Conservation (phyloP, 2,113 vertebrate species). For the Crotalus tigris region DNA sequence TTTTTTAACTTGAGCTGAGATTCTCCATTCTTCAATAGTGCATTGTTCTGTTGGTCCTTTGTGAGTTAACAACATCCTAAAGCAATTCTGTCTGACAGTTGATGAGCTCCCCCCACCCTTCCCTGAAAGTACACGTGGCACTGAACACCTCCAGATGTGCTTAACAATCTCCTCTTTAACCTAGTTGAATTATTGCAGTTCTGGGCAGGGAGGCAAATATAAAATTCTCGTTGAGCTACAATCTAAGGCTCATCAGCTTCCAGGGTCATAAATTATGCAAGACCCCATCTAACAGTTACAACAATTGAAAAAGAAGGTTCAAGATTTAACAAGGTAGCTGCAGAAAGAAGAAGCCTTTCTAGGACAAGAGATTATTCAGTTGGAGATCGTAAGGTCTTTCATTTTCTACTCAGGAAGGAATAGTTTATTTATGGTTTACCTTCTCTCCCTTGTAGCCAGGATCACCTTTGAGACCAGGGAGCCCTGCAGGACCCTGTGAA, state of each 20-base stretch:
- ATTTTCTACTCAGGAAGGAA: background rate
- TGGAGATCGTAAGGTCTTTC: fast-evolving
- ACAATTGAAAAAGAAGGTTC: background rate
- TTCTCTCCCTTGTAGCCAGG: slow-evolving; percentile 86
- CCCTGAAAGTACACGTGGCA: background rate
- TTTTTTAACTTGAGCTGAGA: background rate
- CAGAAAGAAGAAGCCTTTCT: background rate
- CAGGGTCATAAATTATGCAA: background rate
- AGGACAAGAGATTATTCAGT: fast-evolving
- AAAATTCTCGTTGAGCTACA: background rate
- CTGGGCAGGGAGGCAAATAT: background rate
- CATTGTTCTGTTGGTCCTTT: background rate
- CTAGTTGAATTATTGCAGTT: background rate
- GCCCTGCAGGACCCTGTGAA: slow-evolving; percentile 82
- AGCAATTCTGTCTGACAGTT: background rate
- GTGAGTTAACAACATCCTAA: background rate
- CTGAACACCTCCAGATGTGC: background rate
- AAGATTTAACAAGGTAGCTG: background rate
- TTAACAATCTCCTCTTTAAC: background rate
- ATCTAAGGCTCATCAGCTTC: background rate
- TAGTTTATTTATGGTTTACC: slow-evolving; percentile 58
- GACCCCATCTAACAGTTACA: background rate
- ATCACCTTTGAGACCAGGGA: slow-evolving; percentile 87
- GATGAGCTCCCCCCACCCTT: background rate
- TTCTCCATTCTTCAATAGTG: background rate